Evolutionary conservation across 2,113 vertebrate species (phyloP).

Genomic region (Meles meles): DNA sequence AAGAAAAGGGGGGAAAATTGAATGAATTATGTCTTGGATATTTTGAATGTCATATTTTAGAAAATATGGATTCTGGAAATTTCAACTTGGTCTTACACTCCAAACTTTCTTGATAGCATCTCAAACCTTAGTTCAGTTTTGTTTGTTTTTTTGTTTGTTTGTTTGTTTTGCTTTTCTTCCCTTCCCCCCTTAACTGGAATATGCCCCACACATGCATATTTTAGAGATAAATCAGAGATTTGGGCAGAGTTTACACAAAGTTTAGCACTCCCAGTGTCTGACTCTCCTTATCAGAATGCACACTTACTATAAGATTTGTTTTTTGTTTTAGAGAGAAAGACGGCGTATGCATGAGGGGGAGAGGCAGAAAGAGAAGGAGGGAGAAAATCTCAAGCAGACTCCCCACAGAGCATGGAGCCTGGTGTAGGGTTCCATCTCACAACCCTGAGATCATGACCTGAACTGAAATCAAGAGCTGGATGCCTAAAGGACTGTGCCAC

Average conservation of each 20-base stretch:
- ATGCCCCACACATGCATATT: not conserved
- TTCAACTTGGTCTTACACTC: not conserved
- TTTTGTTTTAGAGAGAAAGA: not conserved
- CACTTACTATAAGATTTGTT: not conserved
- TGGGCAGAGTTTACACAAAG: not conserved
- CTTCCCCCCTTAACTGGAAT: not conserved
- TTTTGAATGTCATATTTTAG: not conserved
- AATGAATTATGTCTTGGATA: not conserved
- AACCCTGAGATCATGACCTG: not conserved
- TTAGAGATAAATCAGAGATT: not conserved
- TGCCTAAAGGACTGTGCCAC: not conserved
- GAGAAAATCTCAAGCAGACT: not conserved
- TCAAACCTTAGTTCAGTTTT: not conserved
- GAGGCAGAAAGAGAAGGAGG: not conserved
- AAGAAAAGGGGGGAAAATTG: not conserved
- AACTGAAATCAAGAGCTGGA: not conserved
- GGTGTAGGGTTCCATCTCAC: not conserved
- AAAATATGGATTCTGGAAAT: not conserved
- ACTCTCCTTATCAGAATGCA: not conserved
- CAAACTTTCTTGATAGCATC: not conserved
- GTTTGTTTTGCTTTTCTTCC: not conserved
- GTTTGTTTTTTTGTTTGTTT: not conserved
- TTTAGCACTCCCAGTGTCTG: not conserved
- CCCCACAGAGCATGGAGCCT: not conserved
- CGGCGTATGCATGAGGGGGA: not conserved